phyloP scores from a whole-genome alignment of 2,797 vertebrate genomes.

The Anabacerthia variegaticeps region DNA sequence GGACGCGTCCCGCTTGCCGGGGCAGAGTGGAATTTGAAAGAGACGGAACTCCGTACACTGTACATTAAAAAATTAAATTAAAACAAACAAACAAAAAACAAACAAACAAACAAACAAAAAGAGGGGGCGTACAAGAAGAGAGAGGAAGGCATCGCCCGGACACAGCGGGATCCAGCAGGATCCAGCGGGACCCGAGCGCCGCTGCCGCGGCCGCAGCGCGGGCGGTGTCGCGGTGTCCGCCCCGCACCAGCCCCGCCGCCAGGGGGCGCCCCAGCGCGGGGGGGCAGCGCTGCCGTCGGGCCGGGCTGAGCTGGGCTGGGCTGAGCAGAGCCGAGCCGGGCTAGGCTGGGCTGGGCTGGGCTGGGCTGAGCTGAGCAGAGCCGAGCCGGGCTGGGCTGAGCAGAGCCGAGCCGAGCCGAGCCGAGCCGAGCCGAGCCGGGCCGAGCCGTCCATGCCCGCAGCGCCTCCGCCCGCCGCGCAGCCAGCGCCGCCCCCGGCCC shows the following conservation, averaged over 20 bases:
- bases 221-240: too few relatives aligned
- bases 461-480: conserved; percentile 59
- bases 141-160: not conserved
- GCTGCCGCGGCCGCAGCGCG: not conserved
- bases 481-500: conserved; percentile 43
- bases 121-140: rapidly evolving
- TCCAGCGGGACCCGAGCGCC: not conserved
- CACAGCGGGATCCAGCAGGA: too few relatives aligned
- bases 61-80: not conserved
- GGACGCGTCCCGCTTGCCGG: not conserved
- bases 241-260: not conserved
- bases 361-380: too few relatives aligned
- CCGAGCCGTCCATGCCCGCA: not conserved
- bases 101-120: too few relatives aligned
- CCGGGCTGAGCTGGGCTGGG: not conserved
- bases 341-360: too few relatives aligned
- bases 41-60: not conserved
- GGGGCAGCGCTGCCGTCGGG: not conserved
- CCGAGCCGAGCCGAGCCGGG: not conserved
- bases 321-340: too few relatives aligned
- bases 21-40: not conserved
- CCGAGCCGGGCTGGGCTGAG: not conserved
- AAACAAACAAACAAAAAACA: not conserved
- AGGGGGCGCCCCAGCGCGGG: not conserved
- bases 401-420: too few relatives aligned